Percentiles rank a stretch among this genome's conserved stretches.
Evolutionary conservation across 2,797 vertebrate species (phyloP).

Genomic region (Molothrus ater): DNA sequence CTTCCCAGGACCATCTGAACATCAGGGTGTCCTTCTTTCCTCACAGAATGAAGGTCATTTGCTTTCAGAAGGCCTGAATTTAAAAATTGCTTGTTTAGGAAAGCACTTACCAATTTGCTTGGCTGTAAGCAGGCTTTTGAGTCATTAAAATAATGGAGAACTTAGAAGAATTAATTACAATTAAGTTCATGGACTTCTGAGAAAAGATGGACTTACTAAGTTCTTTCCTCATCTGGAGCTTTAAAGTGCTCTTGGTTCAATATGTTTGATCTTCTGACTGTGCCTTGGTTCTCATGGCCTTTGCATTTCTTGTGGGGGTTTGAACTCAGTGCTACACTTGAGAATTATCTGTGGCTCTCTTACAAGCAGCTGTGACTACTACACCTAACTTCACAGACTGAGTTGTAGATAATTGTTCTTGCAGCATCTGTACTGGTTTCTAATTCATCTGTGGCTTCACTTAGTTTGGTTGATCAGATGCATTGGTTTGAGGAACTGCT

Average conservation of each 20-base stretch:
- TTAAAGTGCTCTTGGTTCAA: not conserved
- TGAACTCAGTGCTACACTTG: not conserved
- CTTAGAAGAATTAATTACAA: not conserved
- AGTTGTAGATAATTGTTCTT: not conserved
- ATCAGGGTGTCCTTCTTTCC: not conserved
- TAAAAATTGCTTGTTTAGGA: not conserved
- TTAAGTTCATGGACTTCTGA: not conserved
- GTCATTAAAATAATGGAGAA: not conserved
- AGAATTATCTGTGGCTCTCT: not conserved
- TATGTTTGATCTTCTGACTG: not conserved
- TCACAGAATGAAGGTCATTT: not conserved
- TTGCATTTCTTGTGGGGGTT: not conserved
- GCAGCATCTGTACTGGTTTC: not conserved
- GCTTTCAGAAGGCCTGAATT: not conserved
- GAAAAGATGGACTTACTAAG: not conserved
- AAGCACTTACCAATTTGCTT: not conserved
- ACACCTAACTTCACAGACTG: not conserved
- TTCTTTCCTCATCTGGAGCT: not conserved
- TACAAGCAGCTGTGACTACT: not conserved
- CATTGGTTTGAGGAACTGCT: not conserved
- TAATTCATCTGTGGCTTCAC: not conserved
- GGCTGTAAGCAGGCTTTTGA: not conserved
- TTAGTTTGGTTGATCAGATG: not conserved
- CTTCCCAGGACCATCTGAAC: not conserved
- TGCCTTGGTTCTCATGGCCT: not conserved